Evolutionary conservation across 2,888 invertebrate genomes (phyloP).

Genomic region (Tipula helvola): DNA sequence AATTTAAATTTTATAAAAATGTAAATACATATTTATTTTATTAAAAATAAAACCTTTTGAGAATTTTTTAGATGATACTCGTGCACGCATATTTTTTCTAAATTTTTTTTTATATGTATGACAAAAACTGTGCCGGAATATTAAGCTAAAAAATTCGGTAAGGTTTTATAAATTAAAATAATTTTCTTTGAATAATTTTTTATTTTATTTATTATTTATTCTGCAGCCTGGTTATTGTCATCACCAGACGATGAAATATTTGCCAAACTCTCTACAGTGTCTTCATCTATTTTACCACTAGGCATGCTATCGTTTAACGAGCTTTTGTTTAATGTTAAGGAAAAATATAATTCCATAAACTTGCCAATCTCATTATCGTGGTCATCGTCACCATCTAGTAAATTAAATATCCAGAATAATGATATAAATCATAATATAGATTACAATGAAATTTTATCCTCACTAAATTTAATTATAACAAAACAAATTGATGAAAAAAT

Average conservation of each 20-base stretch:
- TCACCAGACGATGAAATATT: neutral
- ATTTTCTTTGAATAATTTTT: neutral
- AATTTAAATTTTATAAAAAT: neutral
- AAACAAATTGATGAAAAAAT: slow-evolving; percentile 26
- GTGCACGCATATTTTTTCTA: neutral
- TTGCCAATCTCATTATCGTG: neutral
- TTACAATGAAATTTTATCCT: slow-evolving; percentile 30
- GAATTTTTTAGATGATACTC: slow-evolving; percentile 4
- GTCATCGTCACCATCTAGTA: neutral
- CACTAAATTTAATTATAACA: slow-evolving; percentile 31
- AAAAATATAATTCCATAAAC: neutral
- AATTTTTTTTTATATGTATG: neutral
- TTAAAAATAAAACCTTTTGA: neutral
- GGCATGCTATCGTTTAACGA: neutral
- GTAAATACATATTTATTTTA: neutral
- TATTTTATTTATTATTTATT: neutral
- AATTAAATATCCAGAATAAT: neutral
- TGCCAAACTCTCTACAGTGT: neutral
- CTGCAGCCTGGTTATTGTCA: neutral
- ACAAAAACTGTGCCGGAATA: slow-evolving; percentile 4
- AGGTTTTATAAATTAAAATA: neutral
- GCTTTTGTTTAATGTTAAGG: neutral
- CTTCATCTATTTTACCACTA: neutral
- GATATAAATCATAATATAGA: slow-evolving; percentile 18
- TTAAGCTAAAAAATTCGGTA: slow-evolving; percentile 8